Conservation (phyloP, 1,140 invertebrate genomes). For the Hetaerina americana region DNA sequence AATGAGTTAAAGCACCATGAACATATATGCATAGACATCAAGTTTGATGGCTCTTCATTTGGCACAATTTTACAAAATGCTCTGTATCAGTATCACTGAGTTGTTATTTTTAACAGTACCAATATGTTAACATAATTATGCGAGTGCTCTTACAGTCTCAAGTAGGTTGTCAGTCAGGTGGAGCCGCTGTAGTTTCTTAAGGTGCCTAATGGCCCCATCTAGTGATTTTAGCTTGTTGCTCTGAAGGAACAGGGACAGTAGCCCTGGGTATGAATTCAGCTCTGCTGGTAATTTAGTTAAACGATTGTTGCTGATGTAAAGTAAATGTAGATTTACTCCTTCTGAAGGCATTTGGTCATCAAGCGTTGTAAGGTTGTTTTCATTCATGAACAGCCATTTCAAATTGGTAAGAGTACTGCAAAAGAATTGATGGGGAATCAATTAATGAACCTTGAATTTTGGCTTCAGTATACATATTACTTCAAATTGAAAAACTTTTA, state of each 20-base stretch:
- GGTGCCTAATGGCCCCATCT: conserved; percentile 52
- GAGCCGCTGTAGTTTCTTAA: conserved; percentile 45
- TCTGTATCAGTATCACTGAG: too few relatives aligned
- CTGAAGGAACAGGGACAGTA: conserved; percentile 55
- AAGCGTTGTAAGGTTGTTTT: conserved; percentile 54
- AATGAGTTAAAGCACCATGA: too few relatives aligned
- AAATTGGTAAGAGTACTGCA: conserved; percentile 47
- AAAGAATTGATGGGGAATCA: conserved; percentile 11
- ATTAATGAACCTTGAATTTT: too few relatives aligned
- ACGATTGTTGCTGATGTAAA: conserved; percentile 57
- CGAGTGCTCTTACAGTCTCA: conserved; percentile 52
- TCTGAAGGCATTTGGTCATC: conserved; percentile 54
- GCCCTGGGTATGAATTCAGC: conserved; percentile 43
- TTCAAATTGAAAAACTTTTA: too few relatives aligned
- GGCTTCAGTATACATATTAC: too few relatives aligned
- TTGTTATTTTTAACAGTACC: too few relatives aligned
- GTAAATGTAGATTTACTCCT: conserved; percentile 43
- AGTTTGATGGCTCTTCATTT: too few relatives aligned
- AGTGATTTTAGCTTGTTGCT: conserved; percentile 52
- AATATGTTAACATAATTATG: too few relatives aligned
- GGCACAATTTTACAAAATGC: too few relatives aligned
- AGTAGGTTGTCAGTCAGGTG: conserved; percentile 57
- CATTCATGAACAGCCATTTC: conserved; percentile 62
- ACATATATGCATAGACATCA: too few relatives aligned
- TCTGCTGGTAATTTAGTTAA: conserved; percentile 52